Conservation (phyloP, 2,888 invertebrate species). For the Apodemia hepburni region DNA sequence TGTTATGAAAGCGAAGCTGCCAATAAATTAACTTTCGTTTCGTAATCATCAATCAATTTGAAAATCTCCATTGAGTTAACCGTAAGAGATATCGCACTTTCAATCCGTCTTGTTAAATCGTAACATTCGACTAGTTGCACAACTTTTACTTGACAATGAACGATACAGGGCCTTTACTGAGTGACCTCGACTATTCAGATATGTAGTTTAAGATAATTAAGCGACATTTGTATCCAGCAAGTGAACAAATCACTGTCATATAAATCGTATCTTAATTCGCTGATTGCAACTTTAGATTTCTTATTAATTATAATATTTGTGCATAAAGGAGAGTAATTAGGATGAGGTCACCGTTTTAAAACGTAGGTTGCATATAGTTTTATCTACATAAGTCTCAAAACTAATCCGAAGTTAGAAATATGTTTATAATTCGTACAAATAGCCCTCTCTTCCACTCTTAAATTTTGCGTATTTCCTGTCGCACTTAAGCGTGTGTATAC, state of each 20-base stretch:
- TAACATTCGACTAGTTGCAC: conserved; percentile 25
- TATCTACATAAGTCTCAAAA: too few relatives aligned
- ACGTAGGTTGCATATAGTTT: too few relatives aligned
- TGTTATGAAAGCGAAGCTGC: conserved; percentile 12
- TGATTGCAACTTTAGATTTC: neutral
- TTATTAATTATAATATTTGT: neutral
- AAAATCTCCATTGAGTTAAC: conserved; percentile 15
- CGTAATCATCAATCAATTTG: conserved; percentile 16
- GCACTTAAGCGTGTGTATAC: too few relatives aligned
- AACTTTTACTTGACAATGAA: conserved; percentile 66
- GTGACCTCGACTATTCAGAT: conserved; percentile 41
- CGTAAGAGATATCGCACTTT: conserved; percentile 15
- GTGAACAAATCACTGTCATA: conserved; percentile 5
- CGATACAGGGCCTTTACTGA: conserved; percentile 32
- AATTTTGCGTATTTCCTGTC: too few relatives aligned
- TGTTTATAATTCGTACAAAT: too few relatives aligned
- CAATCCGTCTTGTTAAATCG: conserved; percentile 13
- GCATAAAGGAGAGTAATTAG: neutral
- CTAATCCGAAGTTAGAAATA: too few relatives aligned
- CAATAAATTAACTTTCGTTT: conserved; percentile 16
- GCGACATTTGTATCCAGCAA: conserved; percentile 7
- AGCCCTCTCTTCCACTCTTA: too few relatives aligned
- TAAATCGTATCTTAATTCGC: conserved; percentile 9
- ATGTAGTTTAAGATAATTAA: conserved; percentile 25
- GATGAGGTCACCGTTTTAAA: too few relatives aligned